Percentiles rank a stretch among this genome's conserved stretches.
phyloP scores from a whole-genome alignment of 2,797 vertebrate genomes.

The Sebastes elongatus region DNA sequence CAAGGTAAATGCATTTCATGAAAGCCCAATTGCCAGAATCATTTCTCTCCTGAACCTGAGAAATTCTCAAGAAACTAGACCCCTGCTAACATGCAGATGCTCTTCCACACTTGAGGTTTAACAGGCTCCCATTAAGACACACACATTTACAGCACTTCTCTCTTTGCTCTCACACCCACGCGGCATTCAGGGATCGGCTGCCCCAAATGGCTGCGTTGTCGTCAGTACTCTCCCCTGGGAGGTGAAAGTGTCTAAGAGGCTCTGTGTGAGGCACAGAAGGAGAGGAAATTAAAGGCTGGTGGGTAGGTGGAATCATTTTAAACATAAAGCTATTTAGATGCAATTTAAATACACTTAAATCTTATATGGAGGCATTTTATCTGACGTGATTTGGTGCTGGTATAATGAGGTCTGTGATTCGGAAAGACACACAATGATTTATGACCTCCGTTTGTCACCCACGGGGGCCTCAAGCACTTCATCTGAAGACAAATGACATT shows the following conservation, averaged over 20 bases:
- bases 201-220: constrained; percentile 43
- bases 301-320: constrained; percentile 6
- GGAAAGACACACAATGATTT: constrained; percentile 47
- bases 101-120: constrained; percentile 26
- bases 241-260: constrained; percentile 34
- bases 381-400: constrained; percentile 8
- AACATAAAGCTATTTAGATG: constrained; percentile 25
- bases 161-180: constrained; percentile 22
- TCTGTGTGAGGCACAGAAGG: constrained; percentile 13
- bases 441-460: constrained; percentile 32
- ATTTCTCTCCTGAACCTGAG: neutral
- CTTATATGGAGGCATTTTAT: constrained; percentile 14
- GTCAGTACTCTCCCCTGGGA: constrained; percentile 52
- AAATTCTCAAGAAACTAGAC: constrained; percentile 6
- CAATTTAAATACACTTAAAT: neutral
- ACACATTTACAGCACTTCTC: constrained; percentile 31
- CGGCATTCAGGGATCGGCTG: constrained; percentile 31
- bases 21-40: neutral
- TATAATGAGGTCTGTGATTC: constrained; percentile 6
- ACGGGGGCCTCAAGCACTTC: constrained; percentile 16
- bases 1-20: neutral
- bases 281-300: neutral
- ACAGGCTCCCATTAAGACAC: constrained; percentile 44
- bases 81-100: constrained; percentile 37
- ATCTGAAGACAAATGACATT: constrained; percentile 46